These are phyloP conservation scores for Sesamia inferens DNA, from an alignment of 2,888 invertebrate genomes.

Conservation along the genomic window DNA sequence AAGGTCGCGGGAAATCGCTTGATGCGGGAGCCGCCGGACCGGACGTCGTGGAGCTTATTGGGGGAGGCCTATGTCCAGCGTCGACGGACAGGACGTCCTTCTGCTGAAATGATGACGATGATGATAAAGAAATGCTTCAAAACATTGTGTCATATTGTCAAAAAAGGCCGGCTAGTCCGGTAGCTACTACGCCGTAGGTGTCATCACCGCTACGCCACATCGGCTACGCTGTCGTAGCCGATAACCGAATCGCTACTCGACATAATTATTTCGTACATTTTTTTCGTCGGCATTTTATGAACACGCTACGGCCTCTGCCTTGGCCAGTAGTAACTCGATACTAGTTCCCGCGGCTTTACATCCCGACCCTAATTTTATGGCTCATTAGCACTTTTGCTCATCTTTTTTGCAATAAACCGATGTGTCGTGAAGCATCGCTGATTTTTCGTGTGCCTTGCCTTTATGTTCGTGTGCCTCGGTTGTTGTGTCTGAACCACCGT, in stretches of 20 bases:
- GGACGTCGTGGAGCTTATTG: too few relatives aligned
- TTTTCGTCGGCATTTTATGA: not conserved
- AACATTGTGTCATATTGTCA: not conserved
- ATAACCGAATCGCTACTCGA: slow-evolving; percentile 1
- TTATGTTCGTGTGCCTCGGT: slow-evolving; percentile 67
- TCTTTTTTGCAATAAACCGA: slow-evolving; percentile 82
- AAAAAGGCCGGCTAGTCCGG: not conserved
- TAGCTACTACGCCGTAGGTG: slow-evolving; percentile 23
- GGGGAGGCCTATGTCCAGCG: too few relatives aligned
- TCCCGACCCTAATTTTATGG: slow-evolving; percentile 87
- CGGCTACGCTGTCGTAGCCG: slow-evolving; percentile 21
- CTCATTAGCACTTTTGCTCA: slow-evolving; percentile 85
- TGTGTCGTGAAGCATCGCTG: slow-evolving; percentile 73
- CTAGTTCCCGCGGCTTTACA: slow-evolving; percentile 72
- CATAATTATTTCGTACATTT: not conserved
- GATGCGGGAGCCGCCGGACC: too few relatives aligned
- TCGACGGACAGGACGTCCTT: too few relatives aligned
- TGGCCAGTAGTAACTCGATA: slow-evolving; percentile 76
- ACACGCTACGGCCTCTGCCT: slow-evolving; percentile 56
- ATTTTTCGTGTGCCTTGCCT: slow-evolving; percentile 64
- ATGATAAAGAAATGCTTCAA: not conserved
- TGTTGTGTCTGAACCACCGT: slow-evolving; percentile 69
- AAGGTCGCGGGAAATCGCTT: too few relatives aligned
- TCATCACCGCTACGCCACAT: slow-evolving; percentile 4
- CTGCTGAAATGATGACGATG: too few relatives aligned